Conservation (phyloP, 2,888 invertebrate genomes). For the Laspeyria flexula region DNA sequence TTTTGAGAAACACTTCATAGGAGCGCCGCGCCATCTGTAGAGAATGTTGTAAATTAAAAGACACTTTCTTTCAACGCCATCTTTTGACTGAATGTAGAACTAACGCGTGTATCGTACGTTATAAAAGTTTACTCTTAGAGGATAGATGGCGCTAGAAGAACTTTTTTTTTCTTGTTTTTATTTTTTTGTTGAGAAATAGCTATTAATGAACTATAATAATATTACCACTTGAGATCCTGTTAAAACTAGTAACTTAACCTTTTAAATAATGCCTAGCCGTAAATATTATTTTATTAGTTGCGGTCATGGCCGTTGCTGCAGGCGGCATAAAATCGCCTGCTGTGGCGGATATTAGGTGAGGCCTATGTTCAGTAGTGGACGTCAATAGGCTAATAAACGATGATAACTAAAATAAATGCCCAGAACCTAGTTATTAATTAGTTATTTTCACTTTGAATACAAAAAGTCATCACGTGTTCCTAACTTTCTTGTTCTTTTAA, state of each 20-base stretch:
- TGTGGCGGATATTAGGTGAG: no score
- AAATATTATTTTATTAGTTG: no score
- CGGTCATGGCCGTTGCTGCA: no score
- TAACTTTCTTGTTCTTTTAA: not conserved
- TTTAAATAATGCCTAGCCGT: not conserved
- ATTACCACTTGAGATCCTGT: not conserved
- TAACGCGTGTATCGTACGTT: not conserved
- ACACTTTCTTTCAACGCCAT: conserved; percentile 20
- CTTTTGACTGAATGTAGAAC: conserved; percentile 1
- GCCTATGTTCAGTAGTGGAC: no score
- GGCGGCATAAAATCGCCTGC: no score
- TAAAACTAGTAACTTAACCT: conserved; percentile 11
- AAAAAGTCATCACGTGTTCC: no score
- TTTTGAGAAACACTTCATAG: not conserved
- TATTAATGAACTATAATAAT: no score
- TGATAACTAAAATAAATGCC: no score
- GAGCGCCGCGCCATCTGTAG: conserved; percentile 34
- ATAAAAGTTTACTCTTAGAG: not conserved
- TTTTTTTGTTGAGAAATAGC: no score
- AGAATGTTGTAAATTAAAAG: not conserved
- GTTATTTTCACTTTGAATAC: not conserved
- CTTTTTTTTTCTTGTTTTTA: not conserved
- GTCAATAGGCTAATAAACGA: no score
- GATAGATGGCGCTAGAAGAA: conserved; percentile 32
- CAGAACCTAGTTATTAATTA: not conserved